Evolutionary conservation across 2,113 vertebrate genomes (phyloP).

Genomic region (Trichechus manatus): DNA sequence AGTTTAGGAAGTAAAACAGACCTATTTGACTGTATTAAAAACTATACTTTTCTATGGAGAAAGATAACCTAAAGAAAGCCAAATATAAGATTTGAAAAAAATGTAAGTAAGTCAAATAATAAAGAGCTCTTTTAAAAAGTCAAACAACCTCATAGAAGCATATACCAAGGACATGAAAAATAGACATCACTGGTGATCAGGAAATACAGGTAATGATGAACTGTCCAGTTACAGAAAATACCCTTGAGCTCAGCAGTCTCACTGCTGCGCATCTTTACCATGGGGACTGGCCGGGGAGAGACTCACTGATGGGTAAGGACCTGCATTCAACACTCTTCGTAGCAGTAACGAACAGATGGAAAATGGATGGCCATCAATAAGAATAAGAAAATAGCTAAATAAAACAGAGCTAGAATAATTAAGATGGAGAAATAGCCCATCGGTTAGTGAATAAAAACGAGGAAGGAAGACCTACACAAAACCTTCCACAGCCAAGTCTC

Average conservation of each 20-base stretch:
- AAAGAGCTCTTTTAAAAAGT: not conserved
- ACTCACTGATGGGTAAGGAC: not conserved
- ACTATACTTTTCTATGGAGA: not conserved
- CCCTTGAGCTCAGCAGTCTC: not conserved
- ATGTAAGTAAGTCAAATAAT: constrained; percentile 14
- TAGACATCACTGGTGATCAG: not conserved
- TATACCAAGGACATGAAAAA: not conserved
- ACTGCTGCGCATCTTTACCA: not conserved
- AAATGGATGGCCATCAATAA: not conserved
- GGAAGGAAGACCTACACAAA: not conserved
- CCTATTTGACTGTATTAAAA: not conserved
- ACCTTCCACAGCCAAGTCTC: not conserved
- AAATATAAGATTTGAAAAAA: not conserved
- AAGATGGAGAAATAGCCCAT: too few relatives aligned
- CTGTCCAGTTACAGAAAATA: not conserved
- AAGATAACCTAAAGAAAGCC: not conserved
- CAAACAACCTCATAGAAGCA: not conserved
- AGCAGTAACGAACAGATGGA: not conserved
- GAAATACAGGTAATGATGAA: not conserved
- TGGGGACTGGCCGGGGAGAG: not conserved
- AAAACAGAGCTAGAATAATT: too few relatives aligned
- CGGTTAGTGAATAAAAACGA: not conserved
- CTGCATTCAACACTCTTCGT: not conserved
- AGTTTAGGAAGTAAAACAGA: not conserved
- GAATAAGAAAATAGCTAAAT: not conserved